Base-by-base conservation (phyloP, 2,888 invertebrate genomes). In the Drosophila ezoana region DNA sequence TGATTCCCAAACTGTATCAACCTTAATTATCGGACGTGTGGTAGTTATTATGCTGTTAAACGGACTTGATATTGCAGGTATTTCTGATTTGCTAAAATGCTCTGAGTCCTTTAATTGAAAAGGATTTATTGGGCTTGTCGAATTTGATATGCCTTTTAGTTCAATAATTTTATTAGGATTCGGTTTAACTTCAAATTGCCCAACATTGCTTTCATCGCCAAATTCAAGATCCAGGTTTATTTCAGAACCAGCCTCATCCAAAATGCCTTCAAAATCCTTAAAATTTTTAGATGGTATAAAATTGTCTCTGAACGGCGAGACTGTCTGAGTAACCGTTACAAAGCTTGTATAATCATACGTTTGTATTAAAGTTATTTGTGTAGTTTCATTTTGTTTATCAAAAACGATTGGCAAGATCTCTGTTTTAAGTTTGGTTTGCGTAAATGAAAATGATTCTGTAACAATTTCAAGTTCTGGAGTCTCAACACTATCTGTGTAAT, bases 371-470 rank as follows among this genome's bases (percentile, higher is more conserved):
- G 98, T 98, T 79, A 97, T 93, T 67, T 94, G 95, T 53, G 94
- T 95, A 0, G 97, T 96, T 20, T 89, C 81, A 77, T 96, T 95
- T 66, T 95, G 95, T 14, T 94, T 94, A 66, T 95, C 95, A 72
- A 95, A 94, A 40, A 97, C 94, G 1, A 98, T 95, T 0, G 98
- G 98, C 54, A 98, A 93, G 67, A 98, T 95, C 90, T 98, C 97
- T 1, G 98, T 98, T 92, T 97, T 97, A 16, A 97, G 93, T 93
- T 97, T 95, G 10, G 96, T 94, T 91, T 98, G 97, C 0, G 97
- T 97, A 5, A 98, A 97, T 81, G 97, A 97, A 92, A 97, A 98
- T 3, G 97, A 97, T 92, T 98, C 97, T 0, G 97, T 97, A 44
- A 97, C 93, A 0, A 97, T 97, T 93, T 97, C 97, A 53, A 98